Evolutionary conservation across 2,888 invertebrate genomes (phyloP).

Genomic region (Endotricha flammealis): DNA sequence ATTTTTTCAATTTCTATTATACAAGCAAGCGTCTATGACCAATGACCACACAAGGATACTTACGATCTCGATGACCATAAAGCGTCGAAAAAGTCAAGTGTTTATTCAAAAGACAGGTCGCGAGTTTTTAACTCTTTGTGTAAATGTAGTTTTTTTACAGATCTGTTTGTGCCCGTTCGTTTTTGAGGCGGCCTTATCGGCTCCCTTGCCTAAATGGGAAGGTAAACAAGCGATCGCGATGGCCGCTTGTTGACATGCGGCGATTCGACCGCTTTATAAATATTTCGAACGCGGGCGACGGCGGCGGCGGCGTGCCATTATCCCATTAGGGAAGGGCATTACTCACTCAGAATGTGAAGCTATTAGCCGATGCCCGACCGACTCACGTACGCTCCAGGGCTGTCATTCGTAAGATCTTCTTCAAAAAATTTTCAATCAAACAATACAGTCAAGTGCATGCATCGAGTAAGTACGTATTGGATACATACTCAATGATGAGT

Average conservation of each 20-base stretch:
- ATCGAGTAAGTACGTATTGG: too few species aligned
- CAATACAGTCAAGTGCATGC: too few species aligned
- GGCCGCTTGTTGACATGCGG: slow-evolving; percentile 60
- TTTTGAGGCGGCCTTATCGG: slow-evolving; percentile 42
- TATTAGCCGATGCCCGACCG: slow-evolving; percentile 46
- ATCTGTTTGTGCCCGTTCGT: neutral
- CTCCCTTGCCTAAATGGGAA: slow-evolving; percentile 57
- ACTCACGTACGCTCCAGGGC: slow-evolving; percentile 19
- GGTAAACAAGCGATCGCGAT: slow-evolving; percentile 46
- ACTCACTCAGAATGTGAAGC: slow-evolving; percentile 65
- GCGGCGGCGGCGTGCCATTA: slow-evolving; percentile 59
- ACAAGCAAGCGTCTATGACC: too few species aligned
- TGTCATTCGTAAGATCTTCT: neutral
- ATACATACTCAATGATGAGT: too few species aligned
- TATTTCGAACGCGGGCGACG: slow-evolving; percentile 52
- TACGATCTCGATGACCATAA: too few species aligned
- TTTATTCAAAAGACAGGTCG: too few species aligned
- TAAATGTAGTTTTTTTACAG: too few species aligned
- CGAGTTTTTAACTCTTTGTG: too few species aligned
- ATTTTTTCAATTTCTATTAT: too few species aligned
- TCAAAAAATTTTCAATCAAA: too few species aligned
- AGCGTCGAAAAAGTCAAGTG: too few species aligned
- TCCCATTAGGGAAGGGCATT: slow-evolving; percentile 71
- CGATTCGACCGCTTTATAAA: slow-evolving; percentile 68
- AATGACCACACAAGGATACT: too few species aligned